phyloP scores from a whole-genome alignment of 2,113 vertebrate species.

The Dipodomys ordii region DNA sequence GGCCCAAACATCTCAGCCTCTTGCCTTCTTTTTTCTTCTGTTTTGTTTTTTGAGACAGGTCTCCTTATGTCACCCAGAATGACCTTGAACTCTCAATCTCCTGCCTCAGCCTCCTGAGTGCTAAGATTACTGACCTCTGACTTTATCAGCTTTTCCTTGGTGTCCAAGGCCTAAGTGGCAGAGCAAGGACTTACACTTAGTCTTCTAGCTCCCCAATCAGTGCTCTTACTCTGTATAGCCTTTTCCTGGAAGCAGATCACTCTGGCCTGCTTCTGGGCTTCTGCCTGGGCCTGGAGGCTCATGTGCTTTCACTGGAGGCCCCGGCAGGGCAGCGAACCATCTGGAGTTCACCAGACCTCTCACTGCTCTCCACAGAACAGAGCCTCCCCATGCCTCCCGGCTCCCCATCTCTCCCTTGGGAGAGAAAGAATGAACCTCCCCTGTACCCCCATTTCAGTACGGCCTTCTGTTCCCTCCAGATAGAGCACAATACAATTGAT shows the following conservation, averaged over 20 bases:
- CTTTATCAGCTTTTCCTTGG: not conserved
- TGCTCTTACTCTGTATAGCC: not conserved
- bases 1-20: too few relatives aligned
- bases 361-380: not conserved
- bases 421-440: constrained; percentile 38
- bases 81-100: not conserved
- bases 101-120: not conserved
- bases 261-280: not conserved
- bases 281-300: not conserved
- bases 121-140: not conserved
- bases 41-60: not conserved
- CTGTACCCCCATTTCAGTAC: constrained; percentile 52
- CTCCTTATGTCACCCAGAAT: not conserved
- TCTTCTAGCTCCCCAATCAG: not conserved
- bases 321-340: not conserved
- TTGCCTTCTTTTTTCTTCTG: too few relatives aligned
- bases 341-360: not conserved
- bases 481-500: constrained; percentile 83
- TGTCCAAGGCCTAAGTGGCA: not conserved
- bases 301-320: not conserved
- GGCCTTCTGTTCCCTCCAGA: constrained; percentile 76
- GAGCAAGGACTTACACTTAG: not conserved
- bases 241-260: constrained; percentile 24
- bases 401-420: constrained; percentile 9
- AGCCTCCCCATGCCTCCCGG: not conserved